Evolutionary conservation across 2,888 invertebrate genomes (phyloP).

Genomic region (Polyommatus icarus): DNA sequence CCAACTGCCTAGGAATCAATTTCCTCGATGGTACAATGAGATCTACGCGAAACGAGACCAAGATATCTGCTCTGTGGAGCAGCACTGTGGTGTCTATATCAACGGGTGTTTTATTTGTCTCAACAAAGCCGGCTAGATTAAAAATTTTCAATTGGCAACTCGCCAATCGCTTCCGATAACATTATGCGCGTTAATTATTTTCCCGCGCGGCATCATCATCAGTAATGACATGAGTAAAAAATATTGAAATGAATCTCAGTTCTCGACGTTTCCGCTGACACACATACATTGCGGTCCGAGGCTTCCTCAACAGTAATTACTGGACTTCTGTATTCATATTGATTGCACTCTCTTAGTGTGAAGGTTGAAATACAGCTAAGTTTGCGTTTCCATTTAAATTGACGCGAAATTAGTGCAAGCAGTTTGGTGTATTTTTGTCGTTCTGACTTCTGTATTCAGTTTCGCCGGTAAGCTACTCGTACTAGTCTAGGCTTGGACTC

Average conservation of each 20-base stretch:
- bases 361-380: no score
- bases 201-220: not conserved
- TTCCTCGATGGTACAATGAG: not conserved
- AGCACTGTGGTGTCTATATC: not conserved
- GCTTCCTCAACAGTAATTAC: conserved; percentile 14
- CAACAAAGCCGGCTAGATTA: conserved; percentile 15
- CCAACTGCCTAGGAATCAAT: no score
- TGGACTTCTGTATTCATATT: conserved; percentile 7
- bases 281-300: conserved; percentile 23
- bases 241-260: conserved; percentile 26
- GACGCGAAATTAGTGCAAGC: no score
- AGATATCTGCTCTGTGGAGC: not conserved
- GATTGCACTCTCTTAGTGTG: not conserved
- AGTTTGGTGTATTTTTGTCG: no score
- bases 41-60: not conserved
- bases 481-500: not conserved
- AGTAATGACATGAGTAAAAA: conserved; percentile 23
- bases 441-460: not conserved
- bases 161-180: not conserved
- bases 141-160: not conserved
- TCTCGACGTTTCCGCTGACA: conserved; percentile 25
- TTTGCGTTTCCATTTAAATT: no score
- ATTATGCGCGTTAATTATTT: conserved; percentile 1
- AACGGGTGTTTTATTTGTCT: conserved; percentile 10
- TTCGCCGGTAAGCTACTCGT: not conserved